Evolutionary conservation across 2,113 vertebrate genomes (phyloP).

Genomic region (Rattus norvegicus): GRCr8 NC_086019.1:37937001-37937500

Average conservation of each 20-base stretch:
- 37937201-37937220: neutral
- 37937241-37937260: neutral
- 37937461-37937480: neutral
- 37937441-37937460: neutral
- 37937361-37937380: neutral
- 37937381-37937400: too few species aligned
- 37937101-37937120: neutral
- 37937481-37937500: constrained; percentile 69
- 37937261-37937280: neutral
- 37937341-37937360: neutral
- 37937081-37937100: neutral
- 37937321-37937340: neutral
- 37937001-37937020: too few species aligned
- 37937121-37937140: neutral
- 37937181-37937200: neutral
- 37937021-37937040: neutral
- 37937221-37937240: neutral
- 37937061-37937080: neutral
- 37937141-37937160: neutral
- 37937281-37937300: neutral
- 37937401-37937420: neutral
- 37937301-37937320: neutral
- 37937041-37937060: neutral
- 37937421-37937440: neutral
- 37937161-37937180: neutral